A percentile compares a stretch with the other conserved stretches of the same genome.
These are phyloP conservation scores for Drosophila busckii DNA, from an alignment of 1,140 invertebrate genomes.

Conservation along the genomic window DNA sequence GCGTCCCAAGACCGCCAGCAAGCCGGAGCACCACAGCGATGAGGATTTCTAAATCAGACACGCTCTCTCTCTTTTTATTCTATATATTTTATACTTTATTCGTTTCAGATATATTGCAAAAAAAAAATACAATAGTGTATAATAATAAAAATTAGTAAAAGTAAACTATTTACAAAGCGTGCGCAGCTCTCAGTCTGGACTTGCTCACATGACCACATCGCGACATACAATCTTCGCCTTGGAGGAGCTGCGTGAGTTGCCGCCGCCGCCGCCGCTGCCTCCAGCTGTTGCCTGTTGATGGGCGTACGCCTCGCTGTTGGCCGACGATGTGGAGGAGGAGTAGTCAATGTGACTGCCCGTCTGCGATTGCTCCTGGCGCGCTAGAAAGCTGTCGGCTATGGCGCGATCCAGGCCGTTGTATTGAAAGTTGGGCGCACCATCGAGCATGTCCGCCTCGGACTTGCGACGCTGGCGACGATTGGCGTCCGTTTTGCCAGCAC, in stretches of 20 bases:
- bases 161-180: slow-evolving; percentile 39
- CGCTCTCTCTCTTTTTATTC: not conserved
- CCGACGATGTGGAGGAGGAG: slow-evolving; percentile 62
- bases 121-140: slow-evolving; percentile 9
- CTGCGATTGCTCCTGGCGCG: slow-evolving; percentile 69
- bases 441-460: slow-evolving; percentile 67
- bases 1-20: slow-evolving; percentile 65
- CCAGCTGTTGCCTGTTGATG: slow-evolving; percentile 8
- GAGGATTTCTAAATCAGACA: slow-evolving; percentile 63
- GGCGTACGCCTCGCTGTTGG: slow-evolving; percentile 39
- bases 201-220: slow-evolving; percentile 55
- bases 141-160: not conserved
- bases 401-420: slow-evolving; percentile 69
- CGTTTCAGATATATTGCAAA: slow-evolving; percentile 47
- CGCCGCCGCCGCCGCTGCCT: slow-evolving; percentile 21
- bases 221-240: slow-evolving; percentile 69
- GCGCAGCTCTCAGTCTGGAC: not conserved
- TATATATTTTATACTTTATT: slow-evolving; percentile 53
- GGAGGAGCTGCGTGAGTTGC: slow-evolving; percentile 51
- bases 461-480: slow-evolving; percentile 72
- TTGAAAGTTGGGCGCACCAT: slow-evolving; percentile 63
- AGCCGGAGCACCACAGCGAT: slow-evolving; percentile 70
- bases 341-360: slow-evolving; percentile 69
- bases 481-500: slow-evolving; percentile 53
- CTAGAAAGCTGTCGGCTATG: slow-evolving; percentile 72